Base-by-base conservation (phyloP, 2,113 vertebrate species). In the Eolophus roseicapilla region DNA sequence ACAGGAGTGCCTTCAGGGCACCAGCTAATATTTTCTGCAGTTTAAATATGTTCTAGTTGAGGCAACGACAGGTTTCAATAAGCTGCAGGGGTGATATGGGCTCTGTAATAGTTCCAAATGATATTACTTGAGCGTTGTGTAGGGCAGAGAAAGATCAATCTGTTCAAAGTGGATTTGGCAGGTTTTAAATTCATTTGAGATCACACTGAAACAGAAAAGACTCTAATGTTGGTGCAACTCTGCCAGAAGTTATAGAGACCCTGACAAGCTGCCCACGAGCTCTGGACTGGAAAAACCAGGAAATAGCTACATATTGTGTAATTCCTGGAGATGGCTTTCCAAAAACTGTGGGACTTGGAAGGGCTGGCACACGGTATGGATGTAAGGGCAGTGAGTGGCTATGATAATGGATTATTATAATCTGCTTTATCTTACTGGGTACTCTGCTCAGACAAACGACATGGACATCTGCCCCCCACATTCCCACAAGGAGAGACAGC, bases 401-500 rank as follows among this genome's bases (percentile, higher is more conserved):
- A 5, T 31, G 35, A 21, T n/a, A 16, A 24, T 35, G 37, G 49
- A 28, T 43, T 71, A 29, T 37, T 41, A 21, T 9, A n/a, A 16
- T 55, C 23, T 27, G 10, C 7, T 89, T 86, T 60, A 13, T 76
- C 6, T 91, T 7, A 20, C 7, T 0, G 0, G 9, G 2, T 60
- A 3, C 3, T 68, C 67, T 53, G 7, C 20, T 67, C 70, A 64
- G 11, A n/a, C 13, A 4, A 46, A 85, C 68, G 37, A n/a, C 9
- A 3, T 3, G 6, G 17, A 3, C 15, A 39, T 11, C 7, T 62
- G 7, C 9, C 9, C 0, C 0, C 21, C 13, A 4, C 6, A 9
- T 46, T 88, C 43, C 62, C 62, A 60, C 13, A 6, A 44, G 49
- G 49, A 82, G 5, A 49, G 33, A 31, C 20, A 71, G 0, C 24